phyloP scores from a whole-genome alignment of 2,113 vertebrate species.

The Lanius ludovicianus region DNA sequence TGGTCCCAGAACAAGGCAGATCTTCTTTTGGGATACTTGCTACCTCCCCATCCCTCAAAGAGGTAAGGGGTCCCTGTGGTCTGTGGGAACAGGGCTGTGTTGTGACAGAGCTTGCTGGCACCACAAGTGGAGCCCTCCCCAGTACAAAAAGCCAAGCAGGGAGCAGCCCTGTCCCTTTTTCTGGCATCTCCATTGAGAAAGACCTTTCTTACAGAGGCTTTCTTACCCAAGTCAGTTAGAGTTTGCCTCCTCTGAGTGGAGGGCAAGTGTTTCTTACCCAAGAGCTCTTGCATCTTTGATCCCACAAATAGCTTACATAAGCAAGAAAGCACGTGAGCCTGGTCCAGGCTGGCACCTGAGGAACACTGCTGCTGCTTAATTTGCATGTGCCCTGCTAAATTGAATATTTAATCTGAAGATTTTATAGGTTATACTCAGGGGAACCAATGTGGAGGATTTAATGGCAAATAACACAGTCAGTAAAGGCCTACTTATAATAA shows the following conservation, averaged over 20 bases:
- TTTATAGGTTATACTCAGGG: not conserved
- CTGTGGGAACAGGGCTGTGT: not conserved
- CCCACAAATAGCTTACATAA: not conserved
- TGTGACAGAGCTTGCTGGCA: not conserved
- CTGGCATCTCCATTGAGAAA: not conserved
- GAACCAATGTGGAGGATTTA: not conserved
- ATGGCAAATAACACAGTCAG: not conserved
- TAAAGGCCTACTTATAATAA: not conserved
- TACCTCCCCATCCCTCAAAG: rapidly evolving
- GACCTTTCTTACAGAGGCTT: not conserved
- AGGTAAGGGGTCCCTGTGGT: not conserved
- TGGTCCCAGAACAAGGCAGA: not conserved
- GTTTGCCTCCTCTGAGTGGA: not conserved
- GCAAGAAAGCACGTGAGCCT: rapidly evolving
- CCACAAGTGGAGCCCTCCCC: too few species aligned
- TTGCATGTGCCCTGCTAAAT: not conserved
- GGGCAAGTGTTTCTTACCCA: not conserved
- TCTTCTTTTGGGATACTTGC: not conserved
- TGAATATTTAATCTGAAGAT: not conserved
- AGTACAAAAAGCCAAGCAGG: rapidly evolving
- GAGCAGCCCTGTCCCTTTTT: not conserved
- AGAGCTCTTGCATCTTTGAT: not conserved
- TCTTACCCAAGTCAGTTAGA: not conserved
- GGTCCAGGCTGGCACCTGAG: not conserved
- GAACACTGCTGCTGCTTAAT: not conserved